These are phyloP conservation scores for Eulithis testata DNA, from an alignment of 2,888 invertebrate species.

Conservation along the genomic window DNA sequence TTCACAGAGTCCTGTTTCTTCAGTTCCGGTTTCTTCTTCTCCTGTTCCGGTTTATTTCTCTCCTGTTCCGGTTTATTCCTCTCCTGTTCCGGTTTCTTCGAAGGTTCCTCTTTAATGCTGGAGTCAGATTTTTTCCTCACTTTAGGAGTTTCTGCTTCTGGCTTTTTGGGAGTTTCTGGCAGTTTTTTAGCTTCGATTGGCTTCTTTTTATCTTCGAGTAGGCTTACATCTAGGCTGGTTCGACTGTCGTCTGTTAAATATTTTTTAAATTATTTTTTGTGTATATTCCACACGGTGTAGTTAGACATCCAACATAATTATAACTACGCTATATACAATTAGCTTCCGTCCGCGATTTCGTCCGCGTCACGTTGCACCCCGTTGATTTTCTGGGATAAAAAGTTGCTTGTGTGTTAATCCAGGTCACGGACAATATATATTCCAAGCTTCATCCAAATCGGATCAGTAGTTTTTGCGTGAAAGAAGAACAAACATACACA, in stretches of 20 bases:
- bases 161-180: slow-evolving; percentile 58
- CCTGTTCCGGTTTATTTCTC: slow-evolving; percentile 49
- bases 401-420: no score
- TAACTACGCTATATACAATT: no score
- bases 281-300: no score
- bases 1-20: slow-evolving; percentile 67
- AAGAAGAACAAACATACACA: no score
- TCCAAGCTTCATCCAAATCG: no score
- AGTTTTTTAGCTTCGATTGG: slow-evolving; percentile 16
- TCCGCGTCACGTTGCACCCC: no score
- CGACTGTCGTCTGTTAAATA: slow-evolving; percentile 65
- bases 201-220: slow-evolving; percentile 41
- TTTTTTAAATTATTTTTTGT: no score
- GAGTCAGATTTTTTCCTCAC: slow-evolving; percentile 75
- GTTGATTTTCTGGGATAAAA: no score
- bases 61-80: slow-evolving; percentile 30
- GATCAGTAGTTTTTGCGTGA: no score
- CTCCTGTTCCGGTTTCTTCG: slow-evolving; percentile 55
- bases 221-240: slow-evolving; percentile 64
- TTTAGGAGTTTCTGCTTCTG: slow-evolving; percentile 53
- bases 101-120: slow-evolving; percentile 73
- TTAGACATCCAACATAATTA: no score
- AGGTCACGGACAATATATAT: no score
- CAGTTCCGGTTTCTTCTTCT: slow-evolving; percentile 54
- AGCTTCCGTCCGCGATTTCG: no score